Base-by-base conservation (phyloP, 2,797 vertebrate genomes). In the Megaceryle alcyon region DNA sequence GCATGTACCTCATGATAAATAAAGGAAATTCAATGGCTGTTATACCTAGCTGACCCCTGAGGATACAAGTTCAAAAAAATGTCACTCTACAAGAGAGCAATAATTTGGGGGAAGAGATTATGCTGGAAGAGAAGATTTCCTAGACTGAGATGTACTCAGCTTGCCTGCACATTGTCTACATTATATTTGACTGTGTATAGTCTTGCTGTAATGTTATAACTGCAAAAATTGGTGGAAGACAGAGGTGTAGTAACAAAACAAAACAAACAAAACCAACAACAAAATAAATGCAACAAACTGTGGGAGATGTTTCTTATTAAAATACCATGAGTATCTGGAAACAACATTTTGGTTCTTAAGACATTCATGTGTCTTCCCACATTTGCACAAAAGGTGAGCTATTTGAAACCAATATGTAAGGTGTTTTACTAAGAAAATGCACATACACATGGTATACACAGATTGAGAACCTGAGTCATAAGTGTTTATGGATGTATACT, bases 381-480 rank as follows among this genome's bases (percentile, higher is more conserved):
- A 43, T 37, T 69, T 69, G 35, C 15, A 71, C 10, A 14, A 8
- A 10, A 18, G n/a, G 37, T 77, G 17, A 46, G 18, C 22, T 49
- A 31, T 29, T 53, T 49, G 49, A 78, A 46, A 39, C 8, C 18
- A 35, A 1, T 18, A 14, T 5, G 6, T 70, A 37, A 9, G 44
- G 21, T 8, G 33, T 59, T 9, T 53, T 49, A 31, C 41, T 33
- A 31, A 80, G 28, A 33, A 53, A 61, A 53, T 76, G 48, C 14
- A 7, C 7, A 4, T 33, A 6, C 2, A 9, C 2, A 0, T 29
- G 39, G 16, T 3, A 20, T 6, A 10, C 8, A 12, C 14, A 51
- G 10, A 37, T 64, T 7, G 44, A 69, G 39, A 65, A 35, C 23
- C 26, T 51, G 23, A 79, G 10, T 20, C 14, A 39, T 4, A 28